These are phyloP conservation scores for Bellardia pandia DNA, from an alignment of 2,888 invertebrate species.

Conservation along the genomic window DNA sequence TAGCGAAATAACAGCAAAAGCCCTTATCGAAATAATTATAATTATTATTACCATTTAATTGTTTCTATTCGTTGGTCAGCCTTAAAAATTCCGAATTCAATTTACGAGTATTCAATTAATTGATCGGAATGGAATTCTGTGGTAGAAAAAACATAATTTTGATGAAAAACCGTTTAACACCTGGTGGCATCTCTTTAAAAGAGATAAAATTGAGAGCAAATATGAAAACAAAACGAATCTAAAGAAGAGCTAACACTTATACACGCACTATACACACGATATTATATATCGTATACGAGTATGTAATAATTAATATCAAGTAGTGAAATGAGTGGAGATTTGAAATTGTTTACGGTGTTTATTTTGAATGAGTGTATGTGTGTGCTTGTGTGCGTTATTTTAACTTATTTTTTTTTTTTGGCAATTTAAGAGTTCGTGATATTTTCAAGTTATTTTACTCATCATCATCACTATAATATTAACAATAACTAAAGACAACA, in stretches of 20 bases:
- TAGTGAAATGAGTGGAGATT: constrained; percentile 24
- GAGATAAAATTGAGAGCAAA: constrained; percentile 6
- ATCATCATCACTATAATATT: constrained; percentile 43
- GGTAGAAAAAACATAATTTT: too few relatives aligned
- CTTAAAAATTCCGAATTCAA: too few relatives aligned
- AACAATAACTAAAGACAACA: constrained; percentile 15
- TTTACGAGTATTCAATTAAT: too few relatives aligned
- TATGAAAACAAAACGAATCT: constrained; percentile 1
- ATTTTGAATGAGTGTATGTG: neutral
- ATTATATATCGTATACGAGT: too few relatives aligned
- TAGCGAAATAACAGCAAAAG: too few relatives aligned
- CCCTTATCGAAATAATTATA: too few relatives aligned
- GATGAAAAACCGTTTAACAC: neutral
- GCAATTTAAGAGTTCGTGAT: constrained; percentile 68
- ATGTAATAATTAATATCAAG: constrained; percentile 1
- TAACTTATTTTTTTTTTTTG: constrained; percentile 30
- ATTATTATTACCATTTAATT: too few relatives aligned
- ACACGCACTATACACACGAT: constrained; percentile 33
- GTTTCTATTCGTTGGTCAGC: too few relatives aligned
- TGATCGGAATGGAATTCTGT: too few relatives aligned
- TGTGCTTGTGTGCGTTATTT: constrained; percentile 10
- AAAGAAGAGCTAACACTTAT: constrained; percentile 34
- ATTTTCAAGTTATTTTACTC: constrained; percentile 62
- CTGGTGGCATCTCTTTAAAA: constrained; percentile 44
- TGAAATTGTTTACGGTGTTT: constrained; percentile 19